Percentiles rank a stretch among this genome's conserved stretches.
phyloP scores from a whole-genome alignment of 2,888 invertebrate genomes.

The Dugesia japonica region DNA sequence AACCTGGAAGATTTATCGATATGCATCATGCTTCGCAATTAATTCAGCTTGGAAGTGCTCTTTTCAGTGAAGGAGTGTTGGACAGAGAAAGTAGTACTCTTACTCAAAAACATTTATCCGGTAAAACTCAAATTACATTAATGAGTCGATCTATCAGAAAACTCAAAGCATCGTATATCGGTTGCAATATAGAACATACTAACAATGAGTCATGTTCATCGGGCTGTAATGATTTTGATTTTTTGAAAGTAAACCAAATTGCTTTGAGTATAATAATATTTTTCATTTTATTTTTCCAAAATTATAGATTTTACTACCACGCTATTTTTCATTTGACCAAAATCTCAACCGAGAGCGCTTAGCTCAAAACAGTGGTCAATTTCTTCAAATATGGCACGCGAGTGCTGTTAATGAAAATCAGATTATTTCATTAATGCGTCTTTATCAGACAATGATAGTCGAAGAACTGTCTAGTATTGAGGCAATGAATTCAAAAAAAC shows the following conservation, averaged over 20 bases:
- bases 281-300: too few species aligned
- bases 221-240: background rate
- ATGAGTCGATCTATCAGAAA: constrained; percentile 4
- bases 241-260: background rate
- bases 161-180: background rate
- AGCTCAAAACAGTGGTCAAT: background rate
- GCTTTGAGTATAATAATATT: background rate
- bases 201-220: background rate
- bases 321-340: background rate
- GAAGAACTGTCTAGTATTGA: background rate
- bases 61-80: background rate
- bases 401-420: background rate
- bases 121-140: background rate
- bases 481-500: background rate
- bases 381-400: background rate
- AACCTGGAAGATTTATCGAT: background rate
- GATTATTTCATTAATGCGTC: background rate
- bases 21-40: background rate
- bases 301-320: background rate
- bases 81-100: background rate
- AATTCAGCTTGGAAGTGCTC: constrained; percentile 5
- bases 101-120: background rate
- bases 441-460: background rate
- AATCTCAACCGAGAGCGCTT: background rate
- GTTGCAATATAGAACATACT: background rate